Evolutionary conservation across 2,113 vertebrate species (phyloP), one percentile per base, ranked within the genome.

Genomic region (Cyprinodon tularosa): DNA sequence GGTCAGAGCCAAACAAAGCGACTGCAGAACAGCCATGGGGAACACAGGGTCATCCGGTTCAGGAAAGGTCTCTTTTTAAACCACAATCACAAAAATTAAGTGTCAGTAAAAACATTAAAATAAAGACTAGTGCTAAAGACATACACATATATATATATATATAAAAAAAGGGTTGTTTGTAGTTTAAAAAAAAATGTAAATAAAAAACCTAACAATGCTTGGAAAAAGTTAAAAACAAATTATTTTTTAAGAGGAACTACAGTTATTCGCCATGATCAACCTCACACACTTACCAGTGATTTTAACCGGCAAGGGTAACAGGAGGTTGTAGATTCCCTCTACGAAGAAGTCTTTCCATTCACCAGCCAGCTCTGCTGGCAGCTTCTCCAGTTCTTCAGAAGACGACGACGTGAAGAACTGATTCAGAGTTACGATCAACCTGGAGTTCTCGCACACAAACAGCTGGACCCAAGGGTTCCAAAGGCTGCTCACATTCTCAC

Each of bases 271-370:
- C 13, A 38, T 14, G 68, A 42, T 65, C n/a, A 78, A 59, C 47
- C 22, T 0, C 6, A 42, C 45, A 67, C 62, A 84, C 76, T 0
- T 90, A 95, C 98, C 96, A 90, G 95, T 95, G 83, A 97, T 91
- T 72, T 91, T 96, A 79, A 97, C 92, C 74, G 98, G 92, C 85
- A 98, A 93, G 71, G 96, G 96, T 79, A 99, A 90, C 47, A 99
- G 91, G 89, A 97, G 91, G 88, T 87, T 96, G 91, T 96, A 95
- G 90, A 98, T 95, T 85, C 97, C 98, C 65, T 96, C 96, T 5
- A 95, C 88, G 78, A 98, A 99, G 93, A 99, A 99, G 68, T 97
- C 97, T 12, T 90, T 94, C 97, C 98, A 99, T 93, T 99, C 98
- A 3, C 77, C 89, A 47, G 89, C 76, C 57, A 99, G 94, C 65